Evolutionary conservation across 2,113 vertebrate genomes (phyloP).

Genomic region (Suricata suricatta): DNA sequence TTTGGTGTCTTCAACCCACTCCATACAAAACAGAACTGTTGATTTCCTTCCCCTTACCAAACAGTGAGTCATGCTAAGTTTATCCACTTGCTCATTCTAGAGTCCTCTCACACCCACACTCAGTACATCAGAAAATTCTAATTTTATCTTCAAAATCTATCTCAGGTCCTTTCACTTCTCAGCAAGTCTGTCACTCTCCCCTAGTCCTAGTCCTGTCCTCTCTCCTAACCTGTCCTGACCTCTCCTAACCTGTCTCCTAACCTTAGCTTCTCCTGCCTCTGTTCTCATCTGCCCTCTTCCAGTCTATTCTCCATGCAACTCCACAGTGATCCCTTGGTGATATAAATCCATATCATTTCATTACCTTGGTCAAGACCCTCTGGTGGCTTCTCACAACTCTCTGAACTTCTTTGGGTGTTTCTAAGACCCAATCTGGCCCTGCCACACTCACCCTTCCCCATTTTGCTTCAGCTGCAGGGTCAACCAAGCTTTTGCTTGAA

Average conservation of each 20-base stretch:
- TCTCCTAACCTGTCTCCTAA: neutral
- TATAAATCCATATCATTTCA: neutral
- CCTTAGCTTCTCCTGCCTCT: neutral
- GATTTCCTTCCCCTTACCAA: neutral
- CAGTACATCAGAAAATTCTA: neutral
- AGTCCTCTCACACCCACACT: neutral
- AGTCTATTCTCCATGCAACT: neutral
- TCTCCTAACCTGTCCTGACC: neutral
- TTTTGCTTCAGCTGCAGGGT: neutral
- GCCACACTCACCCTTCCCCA: neutral
- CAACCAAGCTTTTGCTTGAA: neutral
- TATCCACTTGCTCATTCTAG: neutral
- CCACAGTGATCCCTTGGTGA: neutral
- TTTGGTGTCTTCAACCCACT: neutral
- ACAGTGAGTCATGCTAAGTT: neutral
- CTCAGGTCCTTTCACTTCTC: neutral
- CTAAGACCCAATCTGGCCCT: neutral
- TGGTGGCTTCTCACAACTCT: neutral
- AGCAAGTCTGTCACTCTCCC: neutral
- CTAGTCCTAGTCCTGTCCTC: neutral
- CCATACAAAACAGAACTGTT: neutral
- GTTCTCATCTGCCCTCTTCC: neutral
- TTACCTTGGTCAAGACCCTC: neutral
- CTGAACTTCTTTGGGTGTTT: neutral
- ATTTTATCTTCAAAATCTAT: constrained; percentile 1